Evolutionary conservation across 2,888 invertebrate genomes (phyloP), one percentile per base, ranked within the genome.

Genomic region (Heliconius ismenius): DNA sequence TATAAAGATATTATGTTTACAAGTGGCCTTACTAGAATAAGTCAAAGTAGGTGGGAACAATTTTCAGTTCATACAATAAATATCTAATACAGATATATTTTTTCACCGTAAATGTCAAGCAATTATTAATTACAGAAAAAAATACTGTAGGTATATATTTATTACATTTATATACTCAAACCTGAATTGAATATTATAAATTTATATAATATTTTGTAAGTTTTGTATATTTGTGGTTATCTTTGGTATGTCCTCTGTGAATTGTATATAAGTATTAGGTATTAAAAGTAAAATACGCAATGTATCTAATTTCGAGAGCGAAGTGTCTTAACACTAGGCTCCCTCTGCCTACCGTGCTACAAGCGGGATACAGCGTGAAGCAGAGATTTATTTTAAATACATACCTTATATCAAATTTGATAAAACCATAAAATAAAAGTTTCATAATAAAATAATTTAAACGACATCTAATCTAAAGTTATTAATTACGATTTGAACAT

Each of bases 401-500:
- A 3, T n/a, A 58, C 32, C 32, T 58, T 10, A 15, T 67, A n/a
- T 13, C 11, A 18, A 36, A 39, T 7, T 3, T 3, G n/a, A 39
- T 24, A 13, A 39, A 67, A 39, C 7, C 15, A n/a, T 58, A 32
- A 13, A 28, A 13, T 13, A 24, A 26, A 21, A 28, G 18, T 69
- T 21, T 28, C 10, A 11, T 28, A 49, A 69, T 7, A 49, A 49
- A 49, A 49, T 18, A 43, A 18, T 54, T 70, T 24, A 58, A 58
- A 70, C 58, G n/a, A 13, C 7, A 32, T 28, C n/a, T 70, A 70
- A 70, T 70, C 58, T 65, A 28, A 39, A n/a, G 60, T 79, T 76
- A 79, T 79, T 79, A 79, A 79, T 79, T 78, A 74, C 74, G n/a
- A 74, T 77, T 79, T 74, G 73, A 79, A 77, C 76, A 76, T 76